Evolutionary conservation across 2,888 invertebrate species (phyloP).

Genomic region (Meteorus colon): DNA sequence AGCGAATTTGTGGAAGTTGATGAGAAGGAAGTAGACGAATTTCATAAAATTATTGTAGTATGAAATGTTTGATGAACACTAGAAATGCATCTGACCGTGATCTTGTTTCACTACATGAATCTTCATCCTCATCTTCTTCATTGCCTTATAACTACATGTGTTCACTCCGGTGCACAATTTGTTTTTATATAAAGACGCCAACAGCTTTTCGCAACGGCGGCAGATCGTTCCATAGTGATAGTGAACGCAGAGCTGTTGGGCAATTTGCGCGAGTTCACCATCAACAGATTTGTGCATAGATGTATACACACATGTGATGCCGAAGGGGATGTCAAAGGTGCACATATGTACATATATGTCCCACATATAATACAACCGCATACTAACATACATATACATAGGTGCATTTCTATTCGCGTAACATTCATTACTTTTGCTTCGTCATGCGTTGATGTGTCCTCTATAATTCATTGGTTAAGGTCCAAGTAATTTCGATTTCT

Average conservation of each 20-base stretch:
- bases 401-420: background rate
- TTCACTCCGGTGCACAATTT: background rate
- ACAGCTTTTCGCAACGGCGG: constrained; percentile 9
- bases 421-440: background rate
- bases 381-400: background rate
- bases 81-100: background rate
- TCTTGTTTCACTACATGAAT: background rate
- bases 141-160: too few relatives aligned
- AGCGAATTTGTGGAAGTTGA: too few relatives aligned
- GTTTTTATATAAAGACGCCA: background rate
- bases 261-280: background rate
- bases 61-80: too few relatives aligned
- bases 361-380: background rate
- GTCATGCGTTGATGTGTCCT: constrained; percentile 5
- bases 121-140: constrained; percentile 3
- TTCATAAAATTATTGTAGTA: too few relatives aligned
- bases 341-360: background rate
- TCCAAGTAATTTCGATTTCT: background rate
- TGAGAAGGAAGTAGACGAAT: too few relatives aligned
- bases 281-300: constrained; percentile 1
- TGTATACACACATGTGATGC: background rate
- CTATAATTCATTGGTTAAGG: constrained; percentile 1
- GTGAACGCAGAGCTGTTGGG: constrained; percentile 4
- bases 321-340: constrained; percentile 7
- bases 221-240: constrained; percentile 24